Base-by-base conservation (phyloP, 2,113 vertebrate genomes). In the Notarius quadriscutis region DNA sequence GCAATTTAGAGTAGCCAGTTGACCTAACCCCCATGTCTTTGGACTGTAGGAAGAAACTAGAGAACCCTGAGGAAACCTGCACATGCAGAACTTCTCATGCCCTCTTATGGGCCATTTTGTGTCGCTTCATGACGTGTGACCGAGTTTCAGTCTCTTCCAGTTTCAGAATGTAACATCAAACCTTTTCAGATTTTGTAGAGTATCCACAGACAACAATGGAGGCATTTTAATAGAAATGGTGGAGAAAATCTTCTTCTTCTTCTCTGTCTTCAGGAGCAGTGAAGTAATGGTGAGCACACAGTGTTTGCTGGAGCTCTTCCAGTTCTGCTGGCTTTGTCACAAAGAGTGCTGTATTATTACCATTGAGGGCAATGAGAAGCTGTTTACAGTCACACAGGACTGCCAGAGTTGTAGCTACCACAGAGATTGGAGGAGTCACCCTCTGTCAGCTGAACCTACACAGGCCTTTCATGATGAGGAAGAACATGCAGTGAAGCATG, bases 311-410 rank as follows among this genome's bases (percentile, higher is more conserved):
- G 41, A 41, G 41, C 41, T 41, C 41, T 41, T 41, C 41, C 41
- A 41, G 41, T 41, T 41, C 41, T 41, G 41, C 41, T 41, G 71
- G 30, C 34, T 75, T n/a, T 85, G 84, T 50, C 69, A 85, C 8
- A 41, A 30, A 85, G 84, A 85, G 71, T 75, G 84, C 84, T 60
- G 69, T 41, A 41, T 41, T 72, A 77, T 85, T 30, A 85, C 53
- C 65, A 75, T 85, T 5, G 71, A 85, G 71, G 84, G 84, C 41
- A 41, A 41, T 4, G 41, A 41, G 41, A 41, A 41, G 41, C 41
- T 41, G 41, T 41, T 41, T 41, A 41, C 41, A 41, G 41, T 41
- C 41, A 41, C 41, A 41, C 41, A 41, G 41, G 41, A 41, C 41
- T 41, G 41, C 41, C 41, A 41, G 41, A 41, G 41, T 41, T 41